Base-by-base conservation (phyloP, 1,140 invertebrate species). In the Probaryconus sp. region DNA sequence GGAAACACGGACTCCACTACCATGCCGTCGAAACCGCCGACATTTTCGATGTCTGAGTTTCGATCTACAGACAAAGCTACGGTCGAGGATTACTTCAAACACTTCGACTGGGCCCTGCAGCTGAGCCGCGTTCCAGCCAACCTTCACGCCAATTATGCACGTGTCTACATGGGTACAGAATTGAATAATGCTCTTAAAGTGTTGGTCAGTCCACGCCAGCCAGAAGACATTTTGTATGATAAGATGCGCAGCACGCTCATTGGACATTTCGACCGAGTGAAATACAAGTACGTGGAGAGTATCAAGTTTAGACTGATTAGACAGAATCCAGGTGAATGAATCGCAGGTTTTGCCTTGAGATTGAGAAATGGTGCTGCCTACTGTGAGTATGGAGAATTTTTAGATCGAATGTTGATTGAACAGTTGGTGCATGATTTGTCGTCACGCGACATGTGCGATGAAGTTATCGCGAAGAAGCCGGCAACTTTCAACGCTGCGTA, bases 351-450 rank as follows among this genome's bases (percentile, higher is more conserved):
- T 21, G 10, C 70, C 7, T 18, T 75, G 0, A 20, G 63, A 5
- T 18, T 73, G 3, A 63, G 33, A 60, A 53, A 76, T 61, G 63
- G 5, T 7, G 70, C 74, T 0, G 43, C 35, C 0, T 9, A 67
- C 31, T 79, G 75, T 28, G 71, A 79, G 37, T 79, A 75, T 38
- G 74, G 21, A 2, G 0, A 0, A 26, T 77, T 77, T 50, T 10
- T 79, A 9, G 74, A 79, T 37, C 45, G 70, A 11, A 77, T 79
- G 77, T 21, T 77, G 3, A 77, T 77, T 17, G 61, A 79, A 43
- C 77, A 79, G 48, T 1, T 79, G 2, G 28, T 76, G 6, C 6
- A 43, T 11, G 68, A 70, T 3, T 14, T 69, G 2, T n/a, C 45
- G 9, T 55, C 56, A 3, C 31, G 60, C 13, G 65, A 77, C 0